A percentile compares a stretch with the other conserved stretches of the same genome.
phyloP scores from a whole-genome alignment of 2,797 vertebrate species.

The Tapirus indicus region DNA sequence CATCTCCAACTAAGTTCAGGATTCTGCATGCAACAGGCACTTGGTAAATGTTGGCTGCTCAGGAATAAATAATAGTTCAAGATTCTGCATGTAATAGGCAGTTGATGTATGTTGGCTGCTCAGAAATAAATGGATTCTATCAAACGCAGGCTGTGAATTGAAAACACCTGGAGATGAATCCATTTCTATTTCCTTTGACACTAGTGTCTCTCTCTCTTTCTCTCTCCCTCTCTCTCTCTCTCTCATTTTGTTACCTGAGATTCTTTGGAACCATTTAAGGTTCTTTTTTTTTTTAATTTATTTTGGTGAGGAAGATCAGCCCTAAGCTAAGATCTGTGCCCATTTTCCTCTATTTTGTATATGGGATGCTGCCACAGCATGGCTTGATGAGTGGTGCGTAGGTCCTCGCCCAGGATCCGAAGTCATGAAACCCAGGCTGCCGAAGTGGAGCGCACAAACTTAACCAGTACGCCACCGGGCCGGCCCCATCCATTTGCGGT shows the following conservation, averaged over 20 bases:
- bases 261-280: neutral
- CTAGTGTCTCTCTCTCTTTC: neutral
- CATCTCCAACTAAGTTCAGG: neutral
- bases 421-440: too few relatives aligned
- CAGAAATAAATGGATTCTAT: conserved; percentile 17
- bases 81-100: neutral
- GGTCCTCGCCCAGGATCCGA: too few relatives aligned
- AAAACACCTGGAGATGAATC: neutral
- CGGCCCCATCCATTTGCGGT: neutral
- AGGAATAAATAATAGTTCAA: conserved; percentile 9
- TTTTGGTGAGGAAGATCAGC: too few relatives aligned
- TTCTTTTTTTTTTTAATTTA: neutral
- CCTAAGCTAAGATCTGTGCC: too few relatives aligned
- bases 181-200: neutral
- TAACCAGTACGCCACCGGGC: too few relatives aligned
- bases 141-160: neutral
- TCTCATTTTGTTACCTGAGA: neutral
- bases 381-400: too few relatives aligned
- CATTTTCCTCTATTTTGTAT: too few relatives aligned
- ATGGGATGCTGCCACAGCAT: too few relatives aligned
- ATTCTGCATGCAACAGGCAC: neutral
- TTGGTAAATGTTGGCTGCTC: neutral
- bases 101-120: neutral
- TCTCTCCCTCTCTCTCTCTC: neutral
- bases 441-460: too few relatives aligned